Conservation (phyloP, 1,140 invertebrate genomes). For the Gryllus bimaculatus region DNA sequence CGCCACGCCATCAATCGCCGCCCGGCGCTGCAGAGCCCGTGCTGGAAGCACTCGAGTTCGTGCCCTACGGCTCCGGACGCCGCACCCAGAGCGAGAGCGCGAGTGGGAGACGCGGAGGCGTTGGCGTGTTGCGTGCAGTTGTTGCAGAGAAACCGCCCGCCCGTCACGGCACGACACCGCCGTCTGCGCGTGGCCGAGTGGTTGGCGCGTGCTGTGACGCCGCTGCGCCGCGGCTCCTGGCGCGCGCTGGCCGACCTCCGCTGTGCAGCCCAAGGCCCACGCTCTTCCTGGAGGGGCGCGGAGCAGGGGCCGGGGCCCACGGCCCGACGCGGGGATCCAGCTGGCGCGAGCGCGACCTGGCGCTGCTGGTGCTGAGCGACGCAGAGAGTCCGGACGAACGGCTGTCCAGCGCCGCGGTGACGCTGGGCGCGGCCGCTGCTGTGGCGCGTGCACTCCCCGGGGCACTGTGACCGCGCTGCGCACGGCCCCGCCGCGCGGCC, state of each 20-base stretch:
- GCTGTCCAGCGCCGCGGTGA: no score
- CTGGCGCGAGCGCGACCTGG: no score
- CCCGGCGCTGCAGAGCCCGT: conserved; percentile 14
- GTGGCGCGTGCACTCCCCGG: no score
- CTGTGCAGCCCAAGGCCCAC: conserved; percentile 35
- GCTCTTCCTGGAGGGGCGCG: not conserved
- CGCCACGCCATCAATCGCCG: conserved; percentile 40
- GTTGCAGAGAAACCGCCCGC: conserved; percentile 60
- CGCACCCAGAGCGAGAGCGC: not conserved
- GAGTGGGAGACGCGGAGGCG: not conserved
- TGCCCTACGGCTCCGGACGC: conserved; percentile 36
- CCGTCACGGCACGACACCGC: conserved; percentile 32
- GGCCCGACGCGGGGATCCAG: no score
- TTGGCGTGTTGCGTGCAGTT: conserved; percentile 52
- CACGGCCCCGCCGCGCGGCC: no score
- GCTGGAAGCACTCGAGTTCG: conserved; percentile 34
- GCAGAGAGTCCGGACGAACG: no score
- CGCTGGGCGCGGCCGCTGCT: no score
- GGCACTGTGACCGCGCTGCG: no score
- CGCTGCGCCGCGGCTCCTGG: conserved; percentile 31
- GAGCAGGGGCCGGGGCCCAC: no score
- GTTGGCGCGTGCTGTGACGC: conserved; percentile 37
- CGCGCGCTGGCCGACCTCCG: conserved; percentile 31
- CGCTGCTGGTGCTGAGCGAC: no score
- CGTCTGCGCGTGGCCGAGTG: conserved; percentile 59